phyloP scores from a whole-genome alignment of 1,140 invertebrate species.

The Tetraneura akinire region DNA sequence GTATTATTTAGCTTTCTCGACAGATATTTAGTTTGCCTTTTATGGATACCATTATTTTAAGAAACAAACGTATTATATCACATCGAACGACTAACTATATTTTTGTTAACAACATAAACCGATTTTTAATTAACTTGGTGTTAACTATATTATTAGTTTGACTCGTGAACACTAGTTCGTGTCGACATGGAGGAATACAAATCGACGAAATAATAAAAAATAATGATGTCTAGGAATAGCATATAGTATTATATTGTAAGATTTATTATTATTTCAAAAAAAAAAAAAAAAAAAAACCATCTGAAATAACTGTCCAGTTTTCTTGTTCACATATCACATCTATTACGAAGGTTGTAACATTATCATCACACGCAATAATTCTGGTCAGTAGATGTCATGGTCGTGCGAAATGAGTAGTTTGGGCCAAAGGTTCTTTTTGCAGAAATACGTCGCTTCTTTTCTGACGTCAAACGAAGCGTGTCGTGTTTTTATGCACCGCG shows the following conservation, averaged over 20 bases:
- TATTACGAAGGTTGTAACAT: conserved; percentile 36
- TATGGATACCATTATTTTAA: background rate
- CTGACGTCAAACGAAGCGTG: conserved; percentile 36
- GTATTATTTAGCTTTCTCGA: too few species aligned
- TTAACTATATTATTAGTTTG: background rate
- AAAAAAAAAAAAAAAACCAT: background rate
- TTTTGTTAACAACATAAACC: background rate
- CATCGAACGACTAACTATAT: background rate
- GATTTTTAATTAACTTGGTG: conserved; percentile 5
- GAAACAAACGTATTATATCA: background rate
- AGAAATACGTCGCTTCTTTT: conserved; percentile 11
- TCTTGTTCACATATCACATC: conserved; percentile 11
- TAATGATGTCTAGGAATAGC: background rate
- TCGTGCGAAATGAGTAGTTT: conserved; percentile 19
- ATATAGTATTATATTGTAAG: background rate
- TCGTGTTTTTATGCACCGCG: background rate
- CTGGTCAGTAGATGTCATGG: conserved; percentile 23
- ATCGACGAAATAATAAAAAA: background rate
- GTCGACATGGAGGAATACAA: background rate
- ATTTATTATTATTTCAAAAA: background rate
- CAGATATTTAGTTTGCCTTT: too few species aligned
- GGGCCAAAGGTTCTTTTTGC: conserved; percentile 14
- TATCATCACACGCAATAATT: conserved; percentile 29
- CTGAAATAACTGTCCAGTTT: background rate
- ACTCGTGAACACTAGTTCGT: too few species aligned